These are phyloP conservation scores for Cyclina sinensis DNA, from an alignment of 1,140 invertebrate genomes.

Conservation along the genomic window DNA sequence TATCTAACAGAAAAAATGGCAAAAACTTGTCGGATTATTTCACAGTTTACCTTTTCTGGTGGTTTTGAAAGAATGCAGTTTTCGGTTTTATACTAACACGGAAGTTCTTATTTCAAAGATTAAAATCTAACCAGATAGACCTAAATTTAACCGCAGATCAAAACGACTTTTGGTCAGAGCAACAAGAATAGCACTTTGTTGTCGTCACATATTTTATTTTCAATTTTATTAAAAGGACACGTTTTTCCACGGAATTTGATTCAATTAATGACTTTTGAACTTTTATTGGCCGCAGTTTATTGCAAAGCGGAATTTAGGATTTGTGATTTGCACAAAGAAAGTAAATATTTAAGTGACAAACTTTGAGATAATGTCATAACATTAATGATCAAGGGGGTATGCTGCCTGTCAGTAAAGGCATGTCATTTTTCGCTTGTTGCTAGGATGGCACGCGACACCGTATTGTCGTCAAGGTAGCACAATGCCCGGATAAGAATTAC, in stretches of 20 bases:
- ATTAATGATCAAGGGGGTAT: background rate
- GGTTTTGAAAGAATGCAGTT: too few species aligned
- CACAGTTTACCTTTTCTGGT: too few species aligned
- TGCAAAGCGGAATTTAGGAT: slow-evolving; percentile 12
- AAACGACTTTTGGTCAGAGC: background rate
- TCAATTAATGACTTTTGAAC: slow-evolving; percentile 39
- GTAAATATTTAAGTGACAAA: slow-evolving; percentile 67
- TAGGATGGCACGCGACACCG: slow-evolving; percentile 54
- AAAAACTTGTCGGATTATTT: too few species aligned
- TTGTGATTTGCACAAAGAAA: slow-evolving; percentile 48
- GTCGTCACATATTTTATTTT: background rate
- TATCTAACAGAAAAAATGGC: too few species aligned
- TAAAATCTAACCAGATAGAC: too few species aligned
- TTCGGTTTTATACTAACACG: too few species aligned
- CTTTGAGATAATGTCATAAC: slow-evolving; percentile 50
- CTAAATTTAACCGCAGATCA: too few species aligned
- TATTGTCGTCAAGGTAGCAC: slow-evolving; percentile 51
- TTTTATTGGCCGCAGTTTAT: slow-evolving; percentile 39
- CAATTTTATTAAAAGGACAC: background rate
- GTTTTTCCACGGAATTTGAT: slow-evolving; percentile 19
- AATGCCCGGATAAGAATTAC: slow-evolving; percentile 62
- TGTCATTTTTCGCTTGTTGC: slow-evolving; percentile 48
- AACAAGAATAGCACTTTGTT: background rate
- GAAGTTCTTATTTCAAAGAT: too few species aligned
- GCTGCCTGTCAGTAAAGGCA: slow-evolving; percentile 59